Evolutionary conservation across 2,113 vertebrate genomes (phyloP).

Genomic region (Rhinolophus sinicus): DNA sequence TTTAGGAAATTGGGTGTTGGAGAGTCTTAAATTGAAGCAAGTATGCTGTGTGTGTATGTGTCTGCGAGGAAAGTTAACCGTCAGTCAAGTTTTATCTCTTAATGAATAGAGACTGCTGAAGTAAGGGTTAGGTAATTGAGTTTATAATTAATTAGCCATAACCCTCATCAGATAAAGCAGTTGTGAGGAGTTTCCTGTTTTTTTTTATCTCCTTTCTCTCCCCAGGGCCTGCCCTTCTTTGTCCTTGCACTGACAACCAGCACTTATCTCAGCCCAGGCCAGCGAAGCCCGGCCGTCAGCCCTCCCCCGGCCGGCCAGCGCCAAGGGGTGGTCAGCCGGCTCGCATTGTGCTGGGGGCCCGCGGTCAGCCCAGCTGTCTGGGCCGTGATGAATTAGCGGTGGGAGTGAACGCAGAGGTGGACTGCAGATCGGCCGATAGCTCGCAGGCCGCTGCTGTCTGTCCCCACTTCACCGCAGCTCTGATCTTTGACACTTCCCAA

Average conservation of each 20-base stretch:
- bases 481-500: conserved; percentile 84
- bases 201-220: conserved; percentile 89
- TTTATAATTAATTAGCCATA: conserved; percentile 99
- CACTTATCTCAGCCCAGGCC: conserved; percentile 88
- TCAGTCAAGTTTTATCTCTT: conserved; percentile 92
- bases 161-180: conserved; percentile 97
- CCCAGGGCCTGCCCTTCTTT: conserved; percentile 93
- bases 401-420: conserved; percentile 84
- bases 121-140: conserved; percentile 98
- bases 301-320: conserved; percentile 80
- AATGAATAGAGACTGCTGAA: conserved; percentile 96
- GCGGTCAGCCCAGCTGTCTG: conserved; percentile 86
- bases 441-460: conserved; percentile 69
- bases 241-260: conserved; percentile 92
- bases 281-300: conserved; percentile 68
- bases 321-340: conserved; percentile 82
- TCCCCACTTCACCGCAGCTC: conserved; percentile 18
- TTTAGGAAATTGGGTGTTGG: conserved; percentile 49
- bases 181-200: conserved; percentile 83
- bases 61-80: conserved; percentile 85
- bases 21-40: not conserved
- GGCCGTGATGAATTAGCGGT: conserved; percentile 92
- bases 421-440: conserved; percentile 88
- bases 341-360: conserved; percentile 83
- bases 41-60: not conserved